Evolutionary conservation across 2,888 invertebrate species (phyloP).

Genomic region (Zootermopsis nevadensis): DNA sequence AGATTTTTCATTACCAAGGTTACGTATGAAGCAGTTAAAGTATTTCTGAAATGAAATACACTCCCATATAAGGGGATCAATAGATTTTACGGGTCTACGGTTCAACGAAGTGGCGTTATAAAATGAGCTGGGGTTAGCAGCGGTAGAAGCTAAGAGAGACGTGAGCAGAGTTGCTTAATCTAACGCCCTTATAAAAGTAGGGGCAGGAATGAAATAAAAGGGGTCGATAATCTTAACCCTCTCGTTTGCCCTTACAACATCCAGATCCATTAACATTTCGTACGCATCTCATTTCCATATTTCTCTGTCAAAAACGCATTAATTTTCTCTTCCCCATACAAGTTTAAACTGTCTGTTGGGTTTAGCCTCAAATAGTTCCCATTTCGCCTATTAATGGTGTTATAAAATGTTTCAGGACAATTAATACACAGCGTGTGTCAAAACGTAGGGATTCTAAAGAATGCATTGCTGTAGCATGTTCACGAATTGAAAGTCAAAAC

Average conservation of each 20-base stretch:
- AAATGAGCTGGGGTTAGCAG: background rate
- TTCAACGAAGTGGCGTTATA: conserved; percentile 31
- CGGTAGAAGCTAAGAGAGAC: conserved; percentile 21
- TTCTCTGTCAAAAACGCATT: conserved; percentile 32
- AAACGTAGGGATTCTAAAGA: background rate
- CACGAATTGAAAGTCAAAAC: background rate
- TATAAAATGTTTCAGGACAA: background rate
- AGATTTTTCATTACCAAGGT: too few species aligned
- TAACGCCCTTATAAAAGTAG: conserved; percentile 33
- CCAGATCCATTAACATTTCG: conserved; percentile 19
- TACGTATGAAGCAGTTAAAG: background rate
- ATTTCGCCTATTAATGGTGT: background rate
- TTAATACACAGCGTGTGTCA: background rate
- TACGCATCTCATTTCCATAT: conserved; percentile 32
- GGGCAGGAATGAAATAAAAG: conserved; percentile 19
- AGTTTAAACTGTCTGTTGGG: background rate
- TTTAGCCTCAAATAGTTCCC: conserved; percentile 4
- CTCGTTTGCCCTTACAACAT: conserved; percentile 21
- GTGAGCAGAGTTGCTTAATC: conserved; percentile 35
- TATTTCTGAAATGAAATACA: conserved; percentile 15
- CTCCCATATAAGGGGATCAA: conserved; percentile 2
- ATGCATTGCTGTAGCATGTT: background rate
- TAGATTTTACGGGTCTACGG: conserved; percentile 30
- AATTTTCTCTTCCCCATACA: background rate
- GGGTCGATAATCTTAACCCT: conserved; percentile 29